Evolutionary conservation across 2,797 vertebrate genomes (phyloP), one percentile per base, ranked within the genome.

Genomic region (Philypnodon macrostomus): DNA sequence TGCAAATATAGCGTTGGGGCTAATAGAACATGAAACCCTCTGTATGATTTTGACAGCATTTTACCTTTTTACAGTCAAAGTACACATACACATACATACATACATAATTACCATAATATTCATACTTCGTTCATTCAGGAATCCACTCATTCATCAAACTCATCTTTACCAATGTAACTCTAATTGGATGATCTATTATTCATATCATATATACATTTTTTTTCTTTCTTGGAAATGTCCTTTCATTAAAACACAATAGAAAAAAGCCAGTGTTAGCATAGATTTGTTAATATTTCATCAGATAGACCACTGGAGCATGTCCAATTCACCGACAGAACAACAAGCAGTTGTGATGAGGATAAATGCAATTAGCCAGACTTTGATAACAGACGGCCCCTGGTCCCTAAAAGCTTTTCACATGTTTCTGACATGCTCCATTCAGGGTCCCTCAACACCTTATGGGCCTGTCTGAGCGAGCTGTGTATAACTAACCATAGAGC

Each of bases 181-280:
- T 83, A 81, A 86, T 81, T 81, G 70, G 70, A 78, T 70, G 15
- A 64, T 85, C 75, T 77, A 84, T 85, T 84, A 85, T 87, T 85
- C 61, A 87, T 74, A 61, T 70, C 21, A 57, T 59, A 48, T 46
- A 58, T 73, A 47, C 49, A 77, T 78, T 77, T 80, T 57, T 73
- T 81, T 69, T 48, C 44, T 61, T 50, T 58, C 73, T 81, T 66
- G 40, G 71, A 80, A 47, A 61, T 52, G 52, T 47, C 46, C 54
- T 79, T 84, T 78, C 49, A 72, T 76, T 67, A 75, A 80, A 80
- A 61, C 57, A 80, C 77, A 79, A 75, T 69, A 54, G 58, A 57
- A 49, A 63, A 40, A 44, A 19, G 18, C n/a, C 52, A 19, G 42
- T 42, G 56, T 65, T 63, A 38, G 59, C 50, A 67, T 58, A 80